Evolutionary conservation across 2,888 invertebrate species (phyloP), one percentile per base, ranked within the genome.

Genomic region (Argynnis bischoffii): DNA sequence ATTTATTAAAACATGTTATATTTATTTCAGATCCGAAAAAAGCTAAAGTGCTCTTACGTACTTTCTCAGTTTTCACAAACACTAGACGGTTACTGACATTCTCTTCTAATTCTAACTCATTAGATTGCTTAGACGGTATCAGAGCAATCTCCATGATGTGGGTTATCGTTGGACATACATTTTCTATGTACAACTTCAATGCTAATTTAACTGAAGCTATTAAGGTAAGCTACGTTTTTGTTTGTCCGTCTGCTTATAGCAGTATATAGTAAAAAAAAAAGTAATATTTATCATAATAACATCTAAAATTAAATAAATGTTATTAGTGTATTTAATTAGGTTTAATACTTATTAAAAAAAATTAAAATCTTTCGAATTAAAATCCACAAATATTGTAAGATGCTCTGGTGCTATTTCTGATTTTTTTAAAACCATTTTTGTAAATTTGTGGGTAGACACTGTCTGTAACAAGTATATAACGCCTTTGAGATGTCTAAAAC

Each of bases 61-160:
- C 80, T 0, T 87, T 89, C 72, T 89, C 89, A 6, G 78, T 88
- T 0, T 86, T 86, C 64, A 87, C 88, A 0, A 93, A 93, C 70
- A 85, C 87, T 0, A 82, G 80, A 51, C 87, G 89, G 1, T 78
- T 93, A 1, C 70, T 91, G 3, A 83, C 82, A 0, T 86, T 88
- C 63, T 80, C 76, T 0, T 77, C 84, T 0, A 77, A 79, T 8
- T 76, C 87, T 1, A 85, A 86, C 0, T 75, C 90, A 1, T 73
- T 93, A 41, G 85, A 88, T 50, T 93, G 93, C 75, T 72, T 93
- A 51, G 88, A 93, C 64, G 93, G 93, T 0, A 77, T 93, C n/a
- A 81, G 93, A 66, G 77, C 86, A 0, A 76, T 93, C 0, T 90
- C 92, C 13, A 92, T 93, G 85, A 79, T 89, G 76, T 93, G 93